A percentile compares a stretch with the other conserved stretches of the same genome.
Conservation (phyloP, 2,888 invertebrate genomes). For the Melangyna quadrimaculata region DNA sequence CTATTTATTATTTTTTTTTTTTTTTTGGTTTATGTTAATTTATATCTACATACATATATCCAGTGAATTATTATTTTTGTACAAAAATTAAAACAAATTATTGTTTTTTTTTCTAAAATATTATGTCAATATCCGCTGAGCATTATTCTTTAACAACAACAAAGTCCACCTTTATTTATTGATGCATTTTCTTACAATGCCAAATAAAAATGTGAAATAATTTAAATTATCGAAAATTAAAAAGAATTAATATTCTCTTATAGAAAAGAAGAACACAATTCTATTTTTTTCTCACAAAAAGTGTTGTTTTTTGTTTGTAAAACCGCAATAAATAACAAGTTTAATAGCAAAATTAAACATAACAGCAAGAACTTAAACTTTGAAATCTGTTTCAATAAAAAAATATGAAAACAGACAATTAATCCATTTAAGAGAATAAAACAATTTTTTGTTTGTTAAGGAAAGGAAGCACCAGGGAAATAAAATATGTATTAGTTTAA, state of each 20-base stretch:
- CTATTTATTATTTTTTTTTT: not conserved
- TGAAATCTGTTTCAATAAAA: conserved; percentile 4
- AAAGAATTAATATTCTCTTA: not conserved
- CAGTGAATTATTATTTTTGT: not conserved
- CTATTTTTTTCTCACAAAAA: conserved; percentile 4
- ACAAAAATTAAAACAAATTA: not conserved
- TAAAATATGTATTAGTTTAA: conserved; percentile 63
- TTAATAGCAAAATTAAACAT: not conserved
- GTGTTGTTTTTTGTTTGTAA: not conserved
- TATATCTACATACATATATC: too few species aligned
- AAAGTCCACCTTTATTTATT: not conserved
- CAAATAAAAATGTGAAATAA: not conserved
- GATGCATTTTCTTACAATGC: not conserved
- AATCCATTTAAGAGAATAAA: conserved; percentile 45
- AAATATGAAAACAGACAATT: not conserved
- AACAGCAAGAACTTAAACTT: conserved; percentile 1
- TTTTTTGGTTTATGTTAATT: not conserved
- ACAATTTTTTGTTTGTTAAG: not conserved
- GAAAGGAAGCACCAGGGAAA: not conserved
- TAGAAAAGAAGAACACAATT: not conserved
- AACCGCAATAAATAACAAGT: not conserved
- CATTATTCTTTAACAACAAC: not conserved
- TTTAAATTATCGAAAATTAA: not conserved
- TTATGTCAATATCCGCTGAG: not conserved
- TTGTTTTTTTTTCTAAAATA: not conserved